Evolutionary conservation across 2,797 vertebrate genomes (phyloP), one percentile per base, ranked within the genome.

Genomic region (Xyrichtys novacula): DNA sequence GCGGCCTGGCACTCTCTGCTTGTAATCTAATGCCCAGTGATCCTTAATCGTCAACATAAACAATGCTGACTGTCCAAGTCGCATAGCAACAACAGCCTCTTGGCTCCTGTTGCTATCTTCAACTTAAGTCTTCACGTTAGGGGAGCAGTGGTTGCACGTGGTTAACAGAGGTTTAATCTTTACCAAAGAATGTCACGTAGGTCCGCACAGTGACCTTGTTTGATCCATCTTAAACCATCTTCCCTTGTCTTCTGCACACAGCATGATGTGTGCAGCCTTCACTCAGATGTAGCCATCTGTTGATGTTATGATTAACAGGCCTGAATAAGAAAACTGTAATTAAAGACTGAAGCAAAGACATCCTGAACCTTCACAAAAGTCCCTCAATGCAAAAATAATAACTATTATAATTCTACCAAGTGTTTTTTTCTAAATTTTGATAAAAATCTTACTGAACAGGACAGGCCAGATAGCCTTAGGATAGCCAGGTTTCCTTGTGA

Each of bases 101-200:
- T 50, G 42, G 70, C 71, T 74, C 58, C 55, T 70, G 60, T 56
- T 77, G 29, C 63, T 65, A 61, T 84, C 68, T 83, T 70, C 66
- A 56, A 76, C 55, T 65, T 39, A 72, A 68, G 68, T 83, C 77
- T 65, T 59, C 61, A 26, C 59, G 55, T 55, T 17, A 40, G 50
- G 29, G 38, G 44, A 64, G 39, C n/a, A 3, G 28, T 1, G 17
- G 71, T 32, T 48, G 44, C 70, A 68, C 36, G 58, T 71, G 62
- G 62, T 56, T 29, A 32, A 49, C 26, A 3, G 39, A 79, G 76
- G 38, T 80, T 71, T 86, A 85, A 88, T 88, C 86, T 88, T 73
- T 48, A 46, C 60, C 42, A 28, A 76, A 79, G 70, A 78, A 76
- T 70, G 60, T 78, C 42, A 36, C 25, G 36, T 68, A 59, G 75